Base-by-base conservation (phyloP, 2,888 invertebrate species). In the Apamea epomidion region DNA sequence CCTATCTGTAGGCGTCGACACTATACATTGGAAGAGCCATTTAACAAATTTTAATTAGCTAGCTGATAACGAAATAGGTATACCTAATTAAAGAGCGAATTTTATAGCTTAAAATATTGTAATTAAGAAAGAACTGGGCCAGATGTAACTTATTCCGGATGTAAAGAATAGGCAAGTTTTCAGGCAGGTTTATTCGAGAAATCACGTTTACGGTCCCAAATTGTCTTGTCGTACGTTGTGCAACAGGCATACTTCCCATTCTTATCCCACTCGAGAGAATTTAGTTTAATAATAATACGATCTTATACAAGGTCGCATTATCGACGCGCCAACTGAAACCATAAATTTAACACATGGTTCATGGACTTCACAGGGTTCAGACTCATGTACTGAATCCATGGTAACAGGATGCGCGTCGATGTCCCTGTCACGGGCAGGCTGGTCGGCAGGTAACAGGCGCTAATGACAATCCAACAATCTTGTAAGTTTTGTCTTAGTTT, bases 61-160 rank as follows among this genome's bases (percentile, higher is more conserved):
- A 37, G 12, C 16, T 69, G 82, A 70, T 82, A 79, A 60, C 45
- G 2, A 64, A 54, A 45, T 75, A 10, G 12, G 12, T 14, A 54
- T 32, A 29, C 10, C 7, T 42, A n/a, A 58, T 42, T 74, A 51
- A 3, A 16, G 58, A 69, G 29, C 10, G 16, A 45, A 42, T 69
- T 45, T 68, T 51, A 64, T 58, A 37, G 21, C 71, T 51, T 42
- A 21, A 25, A 62, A 54, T 37, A 45, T 69, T 58, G 62, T 45
- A n/a, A 14, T 32, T 37, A 67, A 16, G 21, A 32, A 67, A 12
- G 25, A 32, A 21, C 8, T 51, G 14, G 12, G 2, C 12, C 32
- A 14, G 8, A 45, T 54, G 18, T 64, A 18, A 32, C 64, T 48
- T 37, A 18, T 32, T n/a, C 14, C 14, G 14, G 32, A 74, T 18